Percentiles rank a stretch among this genome's conserved stretches.
Conservation (phyloP, 2,113 vertebrate genomes). For the Neodon shergylaensis region DNA sequence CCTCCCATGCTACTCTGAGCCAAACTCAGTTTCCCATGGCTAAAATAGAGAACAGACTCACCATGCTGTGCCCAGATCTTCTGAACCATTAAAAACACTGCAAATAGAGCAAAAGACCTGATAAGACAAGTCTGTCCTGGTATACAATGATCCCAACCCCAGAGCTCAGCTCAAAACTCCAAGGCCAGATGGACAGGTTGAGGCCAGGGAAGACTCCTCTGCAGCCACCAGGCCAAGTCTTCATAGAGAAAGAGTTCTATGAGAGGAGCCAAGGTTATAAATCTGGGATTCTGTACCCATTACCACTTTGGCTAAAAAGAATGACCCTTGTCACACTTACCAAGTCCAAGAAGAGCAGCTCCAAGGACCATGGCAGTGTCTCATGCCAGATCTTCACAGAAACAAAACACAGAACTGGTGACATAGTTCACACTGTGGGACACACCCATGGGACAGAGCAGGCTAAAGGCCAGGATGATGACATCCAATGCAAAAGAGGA, state of each 20-base stretch:
- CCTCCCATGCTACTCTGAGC: background rate
- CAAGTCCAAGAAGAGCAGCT: background rate
- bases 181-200: background rate
- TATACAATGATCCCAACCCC: background rate
- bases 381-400: background rate
- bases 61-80: background rate
- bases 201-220: background rate
- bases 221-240: background rate
- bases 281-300: no score
- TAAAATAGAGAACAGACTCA: background rate
- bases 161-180: background rate
- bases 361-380: background rate
- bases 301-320: background rate
- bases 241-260: background rate
- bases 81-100: background rate
- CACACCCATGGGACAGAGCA: background rate
- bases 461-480: background rate
- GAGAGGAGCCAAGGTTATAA: background rate
- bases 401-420: no score
- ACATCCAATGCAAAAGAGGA: background rate
- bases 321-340: background rate
- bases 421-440: background rate
- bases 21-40: background rate
- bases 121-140: background rate
- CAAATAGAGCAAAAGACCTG: background rate